Conservation (phyloP, 2,888 invertebrate genomes). For the Limulus polyphemus region DNA sequence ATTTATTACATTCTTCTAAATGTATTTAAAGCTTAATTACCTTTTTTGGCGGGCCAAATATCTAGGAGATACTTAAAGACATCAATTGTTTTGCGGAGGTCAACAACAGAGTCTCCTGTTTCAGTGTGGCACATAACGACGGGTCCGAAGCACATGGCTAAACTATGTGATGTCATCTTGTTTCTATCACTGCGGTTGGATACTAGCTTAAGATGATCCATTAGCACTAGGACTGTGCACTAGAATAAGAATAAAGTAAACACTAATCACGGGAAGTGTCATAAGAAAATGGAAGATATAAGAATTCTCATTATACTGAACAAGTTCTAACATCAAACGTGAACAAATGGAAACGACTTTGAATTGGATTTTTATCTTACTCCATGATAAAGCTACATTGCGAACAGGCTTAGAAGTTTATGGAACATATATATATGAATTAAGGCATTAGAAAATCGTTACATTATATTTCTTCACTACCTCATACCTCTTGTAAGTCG, state of each 20-base stretch:
- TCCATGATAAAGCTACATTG: too few species aligned
- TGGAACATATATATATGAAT: too few species aligned
- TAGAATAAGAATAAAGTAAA: slow-evolving; percentile 36
- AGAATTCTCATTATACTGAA: background rate
- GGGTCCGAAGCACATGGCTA: slow-evolving; percentile 90
- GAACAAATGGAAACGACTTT: too few species aligned
- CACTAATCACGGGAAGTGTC: too few species aligned
- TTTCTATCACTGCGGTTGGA: slow-evolving; percentile 88
- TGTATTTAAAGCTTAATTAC: slow-evolving; percentile 46
- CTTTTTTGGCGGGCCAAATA: slow-evolving; percentile 93
- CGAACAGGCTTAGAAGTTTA: too few species aligned
- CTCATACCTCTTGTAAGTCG: too few species aligned
- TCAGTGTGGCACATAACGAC: slow-evolving; percentile 73
- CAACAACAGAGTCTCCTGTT: slow-evolving; percentile 20
- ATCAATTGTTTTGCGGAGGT: slow-evolving; percentile 62
- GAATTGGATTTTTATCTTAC: too few species aligned
- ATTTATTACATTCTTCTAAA: background rate
- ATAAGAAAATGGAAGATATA: background rate
- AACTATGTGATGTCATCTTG: slow-evolving; percentile 91
- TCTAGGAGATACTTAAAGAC: slow-evolving; percentile 88
- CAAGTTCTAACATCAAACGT: background rate
- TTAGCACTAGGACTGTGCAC: slow-evolving; percentile 85
- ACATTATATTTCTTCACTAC: too few species aligned
- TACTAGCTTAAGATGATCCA: slow-evolving; percentile 91
- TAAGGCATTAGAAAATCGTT: too few species aligned